Evolutionary conservation across 2,113 vertebrate species (phyloP).

Genomic region (Hypocryptadius cinnamomeus): DNA sequence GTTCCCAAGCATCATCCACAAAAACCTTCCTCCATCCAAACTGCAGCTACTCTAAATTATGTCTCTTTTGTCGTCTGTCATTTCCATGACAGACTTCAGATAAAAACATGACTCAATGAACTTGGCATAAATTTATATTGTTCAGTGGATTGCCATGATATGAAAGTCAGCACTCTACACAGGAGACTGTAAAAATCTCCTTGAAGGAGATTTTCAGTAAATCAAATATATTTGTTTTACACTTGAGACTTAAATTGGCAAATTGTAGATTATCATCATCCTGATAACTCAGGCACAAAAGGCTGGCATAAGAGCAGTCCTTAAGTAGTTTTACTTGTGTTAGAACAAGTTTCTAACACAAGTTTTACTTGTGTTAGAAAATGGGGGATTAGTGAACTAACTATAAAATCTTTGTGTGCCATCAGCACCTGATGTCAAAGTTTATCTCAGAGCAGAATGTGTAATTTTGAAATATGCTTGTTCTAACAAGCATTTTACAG

Average conservation of each 20-base stretch:
- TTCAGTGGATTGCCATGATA: not conserved
- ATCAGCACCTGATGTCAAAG: not conserved
- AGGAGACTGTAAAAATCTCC: not conserved
- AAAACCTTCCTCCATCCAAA: not conserved
- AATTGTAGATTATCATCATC: not conserved
- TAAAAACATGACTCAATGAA: not conserved
- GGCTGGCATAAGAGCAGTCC: not conserved
- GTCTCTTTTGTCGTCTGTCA: not conserved
- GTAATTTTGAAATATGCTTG: not conserved
- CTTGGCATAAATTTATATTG: not conserved
- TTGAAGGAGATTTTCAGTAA: not conserved
- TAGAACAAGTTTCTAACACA: too few species aligned
- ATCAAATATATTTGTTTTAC: not conserved
- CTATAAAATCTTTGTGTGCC: not conserved
- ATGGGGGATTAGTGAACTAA: not conserved
- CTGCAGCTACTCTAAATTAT: not conserved
- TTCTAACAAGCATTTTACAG: not conserved
- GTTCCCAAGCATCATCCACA: not conserved
- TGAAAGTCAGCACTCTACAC: not conserved
- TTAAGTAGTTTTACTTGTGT: not conserved
- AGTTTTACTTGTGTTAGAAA: not conserved
- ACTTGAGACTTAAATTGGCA: not conserved
- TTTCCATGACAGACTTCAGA: not conserved
- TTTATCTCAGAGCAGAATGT: not conserved
- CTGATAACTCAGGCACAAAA: not conserved